phyloP scores from a whole-genome alignment of 2,797 vertebrate species.

The Delichon dasypus region DNA sequence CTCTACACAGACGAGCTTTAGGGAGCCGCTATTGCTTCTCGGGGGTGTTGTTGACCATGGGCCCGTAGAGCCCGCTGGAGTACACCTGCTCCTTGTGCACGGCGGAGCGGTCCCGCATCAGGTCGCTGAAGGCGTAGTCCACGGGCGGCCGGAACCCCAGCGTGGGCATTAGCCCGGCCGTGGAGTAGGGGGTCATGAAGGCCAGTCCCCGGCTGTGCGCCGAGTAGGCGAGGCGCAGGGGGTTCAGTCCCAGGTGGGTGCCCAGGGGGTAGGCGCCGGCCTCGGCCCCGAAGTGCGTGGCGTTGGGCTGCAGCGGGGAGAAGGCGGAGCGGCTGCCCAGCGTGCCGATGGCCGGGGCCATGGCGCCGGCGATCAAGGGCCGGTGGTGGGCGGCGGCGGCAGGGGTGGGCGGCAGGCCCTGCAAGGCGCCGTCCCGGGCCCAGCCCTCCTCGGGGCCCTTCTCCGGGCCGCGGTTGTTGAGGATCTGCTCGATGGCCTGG shows the following conservation, averaged over 20 bases:
- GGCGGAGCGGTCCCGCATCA: conserved; percentile 94
- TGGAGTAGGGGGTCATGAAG: conserved; percentile 98
- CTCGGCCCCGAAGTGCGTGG: conserved; percentile 90
- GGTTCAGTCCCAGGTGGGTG: conserved; percentile 92
- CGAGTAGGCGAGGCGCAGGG: conserved; percentile 94
- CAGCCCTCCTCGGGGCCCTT: conserved; percentile 83
- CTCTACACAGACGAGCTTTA: background rate
- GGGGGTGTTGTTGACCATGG: conserved; percentile 92
- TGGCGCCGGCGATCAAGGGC: conserved; percentile 90
- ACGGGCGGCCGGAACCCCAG: conserved; percentile 95
- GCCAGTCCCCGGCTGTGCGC: conserved; percentile 96
- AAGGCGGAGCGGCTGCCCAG: conserved; percentile 96
- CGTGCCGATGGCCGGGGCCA: conserved; percentile 84
- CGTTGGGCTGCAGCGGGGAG: conserved; percentile 93
- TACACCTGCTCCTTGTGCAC: conserved; percentile 95
- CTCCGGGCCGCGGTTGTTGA: conserved; percentile 89
- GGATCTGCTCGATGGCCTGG: conserved; percentile 98
- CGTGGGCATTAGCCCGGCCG: conserved; percentile 93
- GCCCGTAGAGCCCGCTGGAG: conserved; percentile 88
- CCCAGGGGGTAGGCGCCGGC: conserved; percentile 88
- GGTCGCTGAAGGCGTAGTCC: conserved; percentile 99
- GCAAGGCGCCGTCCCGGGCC: conserved; percentile 76
- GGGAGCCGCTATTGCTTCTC: conserved; percentile 88
- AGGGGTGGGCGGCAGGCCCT: conserved; percentile 71
- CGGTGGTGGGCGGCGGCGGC: conserved; percentile 81